Evolutionary conservation across 2,888 invertebrate species (phyloP).

Genomic region (Halictus quadricinctus): DNA sequence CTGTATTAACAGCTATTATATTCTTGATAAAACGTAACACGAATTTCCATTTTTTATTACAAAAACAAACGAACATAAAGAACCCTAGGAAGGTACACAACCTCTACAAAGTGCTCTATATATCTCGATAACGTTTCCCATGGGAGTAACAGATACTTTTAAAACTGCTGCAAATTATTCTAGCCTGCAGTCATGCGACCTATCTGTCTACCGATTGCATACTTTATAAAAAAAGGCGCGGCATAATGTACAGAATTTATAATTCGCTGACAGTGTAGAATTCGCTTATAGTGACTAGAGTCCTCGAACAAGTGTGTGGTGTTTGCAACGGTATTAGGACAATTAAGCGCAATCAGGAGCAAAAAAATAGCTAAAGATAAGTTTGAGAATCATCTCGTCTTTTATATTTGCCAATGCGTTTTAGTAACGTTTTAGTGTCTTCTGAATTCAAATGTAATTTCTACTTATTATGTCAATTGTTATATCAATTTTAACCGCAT

Average conservation of each 20-base stretch:
- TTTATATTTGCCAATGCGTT: no score
- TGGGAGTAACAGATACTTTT: not conserved
- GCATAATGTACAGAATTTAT: not conserved
- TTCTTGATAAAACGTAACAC: not conserved
- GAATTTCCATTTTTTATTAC: not conserved
- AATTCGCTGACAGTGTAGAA: not conserved
- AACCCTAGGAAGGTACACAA: not conserved
- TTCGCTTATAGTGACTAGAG: no score
- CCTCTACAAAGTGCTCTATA: not conserved
- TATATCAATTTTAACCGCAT: no score
- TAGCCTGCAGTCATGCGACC: not conserved
- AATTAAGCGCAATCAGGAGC: no score
- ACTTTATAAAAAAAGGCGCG: not conserved
- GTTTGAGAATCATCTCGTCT: no score
- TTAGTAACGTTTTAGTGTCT: no score
- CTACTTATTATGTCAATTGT: no score
- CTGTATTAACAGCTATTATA: not conserved
- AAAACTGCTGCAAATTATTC: not conserved
- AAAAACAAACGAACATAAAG: not conserved
- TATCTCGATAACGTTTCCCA: not conserved
- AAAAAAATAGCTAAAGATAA: no score
- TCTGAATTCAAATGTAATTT: no score
- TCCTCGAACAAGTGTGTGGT: no score
- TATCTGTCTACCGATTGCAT: not conserved
- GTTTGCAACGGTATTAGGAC: no score